phyloP scores from a whole-genome alignment of 2,888 invertebrate species.

The Allophyes oxyacanthae region DNA sequence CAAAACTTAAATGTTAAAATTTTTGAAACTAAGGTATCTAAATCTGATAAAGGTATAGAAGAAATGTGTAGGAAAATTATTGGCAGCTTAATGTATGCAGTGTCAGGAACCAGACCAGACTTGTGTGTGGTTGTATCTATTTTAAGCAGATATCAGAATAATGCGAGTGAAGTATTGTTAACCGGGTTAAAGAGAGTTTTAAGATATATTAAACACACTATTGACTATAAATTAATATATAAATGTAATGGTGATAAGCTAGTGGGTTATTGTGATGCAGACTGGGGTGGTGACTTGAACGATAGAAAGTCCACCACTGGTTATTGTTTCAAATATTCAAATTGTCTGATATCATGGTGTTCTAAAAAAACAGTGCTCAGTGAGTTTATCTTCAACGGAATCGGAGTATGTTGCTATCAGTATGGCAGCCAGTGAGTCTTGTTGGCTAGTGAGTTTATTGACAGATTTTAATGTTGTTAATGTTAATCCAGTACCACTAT shows the following conservation, averaged over 20 bases:
- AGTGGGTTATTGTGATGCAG: conserved; percentile 14
- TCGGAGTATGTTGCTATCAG: conserved; percentile 20
- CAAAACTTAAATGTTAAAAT: conserved; percentile 34
- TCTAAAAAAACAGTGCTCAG: conserved; percentile 6
- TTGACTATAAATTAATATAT: conserved; percentile 1
- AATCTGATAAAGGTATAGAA: not conserved
- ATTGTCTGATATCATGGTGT: conserved; percentile 17
- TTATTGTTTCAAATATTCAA: conserved; percentile 11
- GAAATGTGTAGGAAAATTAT: conserved; percentile 3
- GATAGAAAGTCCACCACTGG: conserved; percentile 9
- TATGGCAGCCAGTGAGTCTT: conserved; percentile 10
- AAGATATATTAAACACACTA: not conserved
- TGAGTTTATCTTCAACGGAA: conserved; percentile 14
- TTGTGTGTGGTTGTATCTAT: not conserved
- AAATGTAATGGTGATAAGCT: conserved; percentile 4
- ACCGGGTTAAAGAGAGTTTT: conserved; percentile 1
- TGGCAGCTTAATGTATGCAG: conserved; percentile 5
- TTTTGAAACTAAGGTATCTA: conserved; percentile 7
- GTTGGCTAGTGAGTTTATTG: conserved; percentile 11
- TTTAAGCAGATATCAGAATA: not conserved
- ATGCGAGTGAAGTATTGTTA: not conserved
- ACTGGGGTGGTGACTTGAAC: conserved; percentile 16
- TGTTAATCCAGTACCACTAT: not conserved
- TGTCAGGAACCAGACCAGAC: conserved; percentile 5
- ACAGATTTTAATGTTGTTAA: conserved; percentile 5